Evolutionary conservation across 2,797 vertebrate genomes (phyloP).

Genomic region (Rostrhamus sociabilis): DNA sequence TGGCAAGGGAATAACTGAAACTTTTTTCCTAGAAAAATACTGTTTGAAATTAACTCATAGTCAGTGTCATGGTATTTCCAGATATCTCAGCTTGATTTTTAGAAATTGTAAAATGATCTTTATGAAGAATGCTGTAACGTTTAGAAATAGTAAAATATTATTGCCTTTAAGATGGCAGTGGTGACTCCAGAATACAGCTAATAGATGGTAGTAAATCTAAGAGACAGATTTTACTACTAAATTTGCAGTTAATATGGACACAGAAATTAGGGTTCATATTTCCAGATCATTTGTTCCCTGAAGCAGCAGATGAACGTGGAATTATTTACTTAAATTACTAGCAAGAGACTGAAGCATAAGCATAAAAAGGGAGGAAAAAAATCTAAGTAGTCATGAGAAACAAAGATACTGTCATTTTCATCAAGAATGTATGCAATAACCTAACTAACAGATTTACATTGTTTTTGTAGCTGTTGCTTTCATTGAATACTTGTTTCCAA

Average conservation of each 20-base stretch:
- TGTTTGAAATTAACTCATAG: background rate
- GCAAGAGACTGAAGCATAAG: background rate
- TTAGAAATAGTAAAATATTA: background rate
- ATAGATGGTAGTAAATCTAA: background rate
- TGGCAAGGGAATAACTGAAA: background rate
- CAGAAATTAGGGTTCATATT: background rate
- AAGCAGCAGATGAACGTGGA: background rate
- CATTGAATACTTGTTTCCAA: background rate
- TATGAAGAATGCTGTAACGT: background rate
- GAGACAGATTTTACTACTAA: background rate
- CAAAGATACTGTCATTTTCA: background rate
- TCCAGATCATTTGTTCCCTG: background rate
- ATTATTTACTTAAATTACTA: background rate
- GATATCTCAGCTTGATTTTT: background rate
- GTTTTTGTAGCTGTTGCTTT: background rate
- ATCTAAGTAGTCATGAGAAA: background rate
- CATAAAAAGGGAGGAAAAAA: background rate
- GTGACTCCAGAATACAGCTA: background rate
- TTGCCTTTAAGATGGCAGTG: background rate
- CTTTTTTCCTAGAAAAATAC: background rate
- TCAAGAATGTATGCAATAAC: background rate
- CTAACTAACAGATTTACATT: background rate
- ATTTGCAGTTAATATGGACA: background rate
- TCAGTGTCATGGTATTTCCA: background rate
- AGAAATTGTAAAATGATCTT: background rate